phyloP scores from a whole-genome alignment of 2,888 invertebrate genomes.

The Boloria selene region DNA sequence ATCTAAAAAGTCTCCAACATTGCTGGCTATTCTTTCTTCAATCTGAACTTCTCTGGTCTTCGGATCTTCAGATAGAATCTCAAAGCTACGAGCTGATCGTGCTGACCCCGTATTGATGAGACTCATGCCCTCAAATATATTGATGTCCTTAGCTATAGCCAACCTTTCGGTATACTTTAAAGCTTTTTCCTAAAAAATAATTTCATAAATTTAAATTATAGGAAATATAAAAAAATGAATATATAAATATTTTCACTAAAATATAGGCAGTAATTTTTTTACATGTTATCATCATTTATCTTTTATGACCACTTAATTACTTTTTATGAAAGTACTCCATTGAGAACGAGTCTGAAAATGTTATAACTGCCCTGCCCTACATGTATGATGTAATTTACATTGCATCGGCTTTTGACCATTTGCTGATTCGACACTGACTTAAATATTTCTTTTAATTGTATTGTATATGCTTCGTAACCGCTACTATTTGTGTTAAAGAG shows the following conservation, averaged over 20 bases:
- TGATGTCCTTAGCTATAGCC: slow-evolving; percentile 78
- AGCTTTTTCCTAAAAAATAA: slow-evolving; percentile 80
- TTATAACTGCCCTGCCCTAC: neutral
- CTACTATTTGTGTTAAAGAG: too few species aligned
- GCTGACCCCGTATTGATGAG: slow-evolving; percentile 77
- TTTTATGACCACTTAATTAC: slow-evolving; percentile 10
- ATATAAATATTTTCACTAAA: neutral
- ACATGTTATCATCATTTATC: slow-evolving; percentile 5
- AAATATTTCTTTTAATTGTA: neutral
- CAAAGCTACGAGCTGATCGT: slow-evolving; percentile 73
- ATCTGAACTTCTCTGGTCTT: slow-evolving; percentile 71
- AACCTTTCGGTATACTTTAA: slow-evolving; percentile 82
- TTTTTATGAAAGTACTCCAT: slow-evolving; percentile 17
- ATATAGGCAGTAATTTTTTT: slow-evolving; percentile 5
- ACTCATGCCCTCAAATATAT: slow-evolving; percentile 77
- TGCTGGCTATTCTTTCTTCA: slow-evolving; percentile 71
- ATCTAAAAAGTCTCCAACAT: slow-evolving; percentile 72
- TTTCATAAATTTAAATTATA: slow-evolving; percentile 8
- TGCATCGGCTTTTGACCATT: neutral
- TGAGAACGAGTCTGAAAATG: slow-evolving; percentile 13
- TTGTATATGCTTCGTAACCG: too few species aligned
- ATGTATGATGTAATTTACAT: slow-evolving; percentile 5
- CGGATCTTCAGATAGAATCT: slow-evolving; percentile 69
- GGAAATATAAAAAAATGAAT: neutral
- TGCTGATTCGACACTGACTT: neutral